These are phyloP conservation scores for Tridacna gigas DNA, from an alignment of 2,888 invertebrate genomes.

Conservation along the genomic window DNA sequence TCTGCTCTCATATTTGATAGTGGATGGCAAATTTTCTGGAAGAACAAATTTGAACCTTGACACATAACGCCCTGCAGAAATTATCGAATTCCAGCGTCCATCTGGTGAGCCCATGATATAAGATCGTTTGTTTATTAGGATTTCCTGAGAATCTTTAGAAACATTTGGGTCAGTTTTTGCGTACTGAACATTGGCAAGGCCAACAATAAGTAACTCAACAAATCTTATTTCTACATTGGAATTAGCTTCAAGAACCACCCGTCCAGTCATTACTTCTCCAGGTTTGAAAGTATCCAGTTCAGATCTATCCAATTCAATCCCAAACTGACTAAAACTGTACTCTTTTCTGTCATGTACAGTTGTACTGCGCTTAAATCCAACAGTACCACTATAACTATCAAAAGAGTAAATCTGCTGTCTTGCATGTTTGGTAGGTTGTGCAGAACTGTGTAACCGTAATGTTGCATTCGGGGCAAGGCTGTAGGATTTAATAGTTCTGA, in stretches of 20 bases:
- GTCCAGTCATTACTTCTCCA: slow-evolving; percentile 77
- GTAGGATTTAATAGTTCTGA: slow-evolving; percentile 54
- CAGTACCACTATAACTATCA: slow-evolving; percentile 50
- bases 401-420: slow-evolving; percentile 29
- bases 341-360: slow-evolving; percentile 64
- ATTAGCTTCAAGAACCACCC: slow-evolving; percentile 76
- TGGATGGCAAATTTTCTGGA: slow-evolving; percentile 76
- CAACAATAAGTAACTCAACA: slow-evolving; percentile 78
- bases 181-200: slow-evolving; percentile 73
- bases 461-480: slow-evolving; percentile 59
- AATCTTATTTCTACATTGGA: slow-evolving; percentile 75
- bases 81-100: slow-evolving; percentile 71
- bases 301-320: slow-evolving; percentile 76
- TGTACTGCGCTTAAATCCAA: slow-evolving; percentile 60
- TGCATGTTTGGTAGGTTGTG: slow-evolving; percentile 39
- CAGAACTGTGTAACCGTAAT: slow-evolving; percentile 49
- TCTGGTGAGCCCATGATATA: slow-evolving; percentile 77
- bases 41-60: slow-evolving; percentile 78
- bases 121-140: slow-evolving; percentile 77
- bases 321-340: slow-evolving; percentile 73
- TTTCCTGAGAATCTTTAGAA: slow-evolving; percentile 70
- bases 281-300: slow-evolving; percentile 73
- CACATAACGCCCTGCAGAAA: slow-evolving; percentile 79
- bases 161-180: slow-evolving; percentile 65
- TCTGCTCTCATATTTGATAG: slow-evolving; percentile 70